Conservation (phyloP, 2,888 invertebrate species). For the Axea sp. region DNA sequence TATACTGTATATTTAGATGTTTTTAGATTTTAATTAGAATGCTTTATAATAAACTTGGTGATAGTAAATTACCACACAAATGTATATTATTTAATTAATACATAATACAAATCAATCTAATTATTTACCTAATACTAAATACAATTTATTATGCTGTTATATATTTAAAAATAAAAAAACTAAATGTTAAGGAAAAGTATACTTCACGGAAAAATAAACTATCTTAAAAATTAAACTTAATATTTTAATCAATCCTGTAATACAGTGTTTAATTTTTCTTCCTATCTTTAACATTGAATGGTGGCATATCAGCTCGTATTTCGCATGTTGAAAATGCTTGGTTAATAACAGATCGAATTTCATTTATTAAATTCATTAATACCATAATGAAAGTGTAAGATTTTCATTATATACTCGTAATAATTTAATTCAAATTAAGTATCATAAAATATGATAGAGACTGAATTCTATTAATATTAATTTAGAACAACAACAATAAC, state of each 20-base stretch:
- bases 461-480: no score
- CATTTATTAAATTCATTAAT: slow-evolving; percentile 50
- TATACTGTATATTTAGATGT: no score
- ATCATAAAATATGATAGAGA: no score
- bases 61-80: slow-evolving; percentile 9
- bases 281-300: slow-evolving; percentile 69
- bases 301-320: slow-evolving; percentile 68
- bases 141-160: no score
- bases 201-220: no score
- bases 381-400: slow-evolving; percentile 24
- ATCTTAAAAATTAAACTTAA: no score
- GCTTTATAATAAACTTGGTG: slow-evolving; percentile 19
- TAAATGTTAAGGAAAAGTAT: no score
- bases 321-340: slow-evolving; percentile 63
- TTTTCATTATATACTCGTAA: slow-evolving; percentile 27
- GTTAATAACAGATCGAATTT: slow-evolving; percentile 51
- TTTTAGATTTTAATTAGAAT: no score
- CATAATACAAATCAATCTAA: background rate
- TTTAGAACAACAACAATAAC: no score
- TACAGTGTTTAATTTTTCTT: slow-evolving; percentile 57
- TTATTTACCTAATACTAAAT: slow-evolving; percentile 11
- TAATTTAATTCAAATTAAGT: no score
- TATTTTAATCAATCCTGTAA: slow-evolving; percentile 57
- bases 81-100: slow-evolving; percentile 27
- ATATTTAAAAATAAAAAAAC: no score